A percentile compares a stretch with the other conserved stretches of the same genome.
Evolutionary conservation across 1,140 invertebrate species (phyloP).

Genomic region (Drosophila orosa): DNA sequence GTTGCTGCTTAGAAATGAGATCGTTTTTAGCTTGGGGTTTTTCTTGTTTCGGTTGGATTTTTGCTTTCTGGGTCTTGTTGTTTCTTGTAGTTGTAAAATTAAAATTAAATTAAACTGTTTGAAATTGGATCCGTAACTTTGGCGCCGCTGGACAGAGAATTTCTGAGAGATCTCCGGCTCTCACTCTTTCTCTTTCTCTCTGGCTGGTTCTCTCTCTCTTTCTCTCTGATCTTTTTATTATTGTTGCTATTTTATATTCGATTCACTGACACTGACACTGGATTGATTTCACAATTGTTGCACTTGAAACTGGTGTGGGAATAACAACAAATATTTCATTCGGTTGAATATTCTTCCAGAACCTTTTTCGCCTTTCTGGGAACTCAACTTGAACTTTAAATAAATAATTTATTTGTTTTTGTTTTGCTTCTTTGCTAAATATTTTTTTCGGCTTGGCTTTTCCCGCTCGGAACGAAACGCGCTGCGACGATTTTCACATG

Average conservation of each 20-base stretch:
- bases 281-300: slow-evolving; percentile 59
- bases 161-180: slow-evolving; percentile 27
- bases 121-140: slow-evolving; percentile 73
- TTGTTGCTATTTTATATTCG: slow-evolving; percentile 13
- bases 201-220: slow-evolving; percentile 18
- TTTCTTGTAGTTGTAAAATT: slow-evolving; percentile 27
- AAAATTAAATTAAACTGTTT: slow-evolving; percentile 62
- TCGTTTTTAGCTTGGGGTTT: slow-evolving; percentile 22
- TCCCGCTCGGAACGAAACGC: slow-evolving; percentile 54
- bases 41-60: slow-evolving; percentile 29
- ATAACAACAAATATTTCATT: slow-evolving; percentile 13
- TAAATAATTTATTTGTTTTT: slow-evolving; percentile 3
- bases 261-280: slow-evolving; percentile 18
- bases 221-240: slow-evolving; percentile 10
- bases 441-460: slow-evolving; percentile 20
- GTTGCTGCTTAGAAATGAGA: slow-evolving; percentile 44
- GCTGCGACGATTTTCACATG: slow-evolving; percentile 70
- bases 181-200: slow-evolving; percentile 5
- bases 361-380: slow-evolving; percentile 9
- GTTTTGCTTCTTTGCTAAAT: slow-evolving; percentile 8
- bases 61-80: slow-evolving; percentile 36
- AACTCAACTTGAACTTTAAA: slow-evolving; percentile 25
- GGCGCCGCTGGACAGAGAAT: slow-evolving; percentile 38
- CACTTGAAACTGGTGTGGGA: slow-evolving; percentile 28
- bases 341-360: slow-evolving; percentile 31